Conservation (phyloP, 2,888 invertebrate species). For the Synanthedon tipuliformis region DNA sequence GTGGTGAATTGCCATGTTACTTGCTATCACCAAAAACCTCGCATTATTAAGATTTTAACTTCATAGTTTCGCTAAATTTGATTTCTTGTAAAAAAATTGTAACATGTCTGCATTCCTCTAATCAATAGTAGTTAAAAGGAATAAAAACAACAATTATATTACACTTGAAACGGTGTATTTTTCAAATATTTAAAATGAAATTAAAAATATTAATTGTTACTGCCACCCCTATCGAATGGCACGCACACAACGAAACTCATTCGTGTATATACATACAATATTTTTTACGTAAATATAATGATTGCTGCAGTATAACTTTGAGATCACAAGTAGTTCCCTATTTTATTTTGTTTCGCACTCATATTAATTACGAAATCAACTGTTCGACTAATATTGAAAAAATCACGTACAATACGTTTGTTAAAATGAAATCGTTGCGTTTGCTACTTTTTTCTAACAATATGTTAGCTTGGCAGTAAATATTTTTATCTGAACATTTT, state of each 20-base stretch:
- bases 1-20: too few species aligned
- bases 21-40: too few species aligned
- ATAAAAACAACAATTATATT: neutral
- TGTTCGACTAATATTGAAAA: neutral
- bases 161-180: too few species aligned
- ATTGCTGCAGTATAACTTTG: conserved; percentile 23
- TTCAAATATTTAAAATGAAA: too few species aligned
- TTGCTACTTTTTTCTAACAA: neutral
- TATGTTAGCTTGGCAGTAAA: conserved; percentile 5
- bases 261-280: conserved; percentile 21
- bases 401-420: neutral
- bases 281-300: conserved; percentile 53
- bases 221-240: conserved; percentile 10
- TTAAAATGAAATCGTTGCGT: neutral
- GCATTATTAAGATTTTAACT: too few species aligned
- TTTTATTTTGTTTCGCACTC: neutral
- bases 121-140: neutral
- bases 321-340: conserved; percentile 1
- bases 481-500: conserved; percentile 11
- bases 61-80: too few species aligned
- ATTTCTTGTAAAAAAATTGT: too few species aligned
- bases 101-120: too few species aligned
- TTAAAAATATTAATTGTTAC: neutral
- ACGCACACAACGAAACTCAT: conserved; percentile 18
- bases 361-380: neutral